Percentiles rank a stretch among this genome's conserved stretches.
Conservation (phyloP, 2,797 vertebrate genomes). For the Novumbra hubbsi region DNA sequence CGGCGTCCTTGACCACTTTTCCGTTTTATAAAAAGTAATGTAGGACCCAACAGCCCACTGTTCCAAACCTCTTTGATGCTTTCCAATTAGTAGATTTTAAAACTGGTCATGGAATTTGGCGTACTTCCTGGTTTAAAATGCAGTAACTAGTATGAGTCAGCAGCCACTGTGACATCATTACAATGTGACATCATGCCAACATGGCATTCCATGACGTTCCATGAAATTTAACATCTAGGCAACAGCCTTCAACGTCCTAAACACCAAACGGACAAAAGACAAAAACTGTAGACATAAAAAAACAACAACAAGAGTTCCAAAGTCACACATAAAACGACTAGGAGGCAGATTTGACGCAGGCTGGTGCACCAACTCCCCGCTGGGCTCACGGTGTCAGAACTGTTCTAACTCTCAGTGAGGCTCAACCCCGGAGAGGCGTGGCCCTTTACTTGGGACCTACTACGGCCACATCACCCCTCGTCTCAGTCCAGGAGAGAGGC, state of each 20-base stretch:
- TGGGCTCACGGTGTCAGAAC: neutral
- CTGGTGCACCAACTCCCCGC: too few relatives aligned
- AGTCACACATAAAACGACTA: too few relatives aligned
- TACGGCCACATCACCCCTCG: neutral
- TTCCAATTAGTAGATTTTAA: too few relatives aligned
- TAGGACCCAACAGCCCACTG: too few relatives aligned
- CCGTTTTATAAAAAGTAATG: too few relatives aligned
- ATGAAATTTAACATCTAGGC: neutral
- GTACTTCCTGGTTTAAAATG: neutral
- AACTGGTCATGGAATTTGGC: too few relatives aligned
- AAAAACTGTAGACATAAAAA: neutral
- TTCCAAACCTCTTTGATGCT: too few relatives aligned
- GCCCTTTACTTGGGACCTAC: neutral
- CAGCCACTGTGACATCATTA: neutral
- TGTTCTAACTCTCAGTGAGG: too few relatives aligned
- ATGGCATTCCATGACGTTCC: neutral
- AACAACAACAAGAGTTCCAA: too few relatives aligned
- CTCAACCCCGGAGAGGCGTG: neutral
- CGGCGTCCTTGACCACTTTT: too few relatives aligned
- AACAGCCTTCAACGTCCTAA: neutral
- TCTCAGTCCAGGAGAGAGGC: constrained; percentile 15
- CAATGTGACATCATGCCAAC: neutral
- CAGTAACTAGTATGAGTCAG: neutral
- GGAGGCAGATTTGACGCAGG: too few relatives aligned
- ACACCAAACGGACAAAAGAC: neutral